These are phyloP conservation scores for Pentamera pediparva DNA, from an alignment of 53 echinoderm and acorn worm genomes.

Conservation along the genomic window DNA sequence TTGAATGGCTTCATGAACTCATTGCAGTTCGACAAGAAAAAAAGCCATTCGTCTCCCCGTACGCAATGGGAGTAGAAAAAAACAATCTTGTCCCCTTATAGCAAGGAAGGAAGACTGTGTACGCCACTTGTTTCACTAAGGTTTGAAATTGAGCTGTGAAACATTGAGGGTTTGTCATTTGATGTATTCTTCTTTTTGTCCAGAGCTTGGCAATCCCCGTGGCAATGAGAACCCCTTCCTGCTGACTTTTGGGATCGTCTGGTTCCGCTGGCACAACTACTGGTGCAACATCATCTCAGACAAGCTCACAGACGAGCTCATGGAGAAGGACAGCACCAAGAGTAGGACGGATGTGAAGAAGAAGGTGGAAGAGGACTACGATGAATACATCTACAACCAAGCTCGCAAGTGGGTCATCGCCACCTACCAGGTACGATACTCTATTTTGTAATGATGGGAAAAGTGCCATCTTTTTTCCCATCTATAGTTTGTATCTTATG, in stretches of 20 bases:
- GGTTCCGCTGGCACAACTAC: conserved; percentile 95
- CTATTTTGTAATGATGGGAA: too few species aligned
- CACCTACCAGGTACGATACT: conserved; percentile 86
- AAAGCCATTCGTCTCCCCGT: too few species aligned
- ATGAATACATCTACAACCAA: conserved; percentile 82
- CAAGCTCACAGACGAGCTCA: background rate
- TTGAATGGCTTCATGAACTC: too few species aligned
- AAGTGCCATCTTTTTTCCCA: too few species aligned
- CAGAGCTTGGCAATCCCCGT: conserved; percentile 89
- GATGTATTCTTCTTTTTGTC: background rate
- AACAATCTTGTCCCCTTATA: too few species aligned
- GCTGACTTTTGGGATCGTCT: conserved; percentile 83
- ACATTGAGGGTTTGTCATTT: too few species aligned
- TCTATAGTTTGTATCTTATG: too few species aligned
- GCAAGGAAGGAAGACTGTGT: too few species aligned
- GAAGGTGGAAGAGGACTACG: conserved; percentile 32
- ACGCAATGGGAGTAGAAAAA: too few species aligned
- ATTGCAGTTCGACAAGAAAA: too few species aligned
- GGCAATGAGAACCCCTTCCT: conserved; percentile 94
- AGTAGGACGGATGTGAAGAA: background rate
- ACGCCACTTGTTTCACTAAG: too few species aligned
- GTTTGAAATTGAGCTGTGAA: too few species aligned
- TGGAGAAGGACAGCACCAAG: background rate
- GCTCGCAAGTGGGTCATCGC: conserved; percentile 97
- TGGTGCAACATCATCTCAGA: conserved; percentile 62